Evolutionary conservation across 1,140 invertebrate species (phyloP).

Genomic region (Ptiloglossa arizonensis): DNA sequence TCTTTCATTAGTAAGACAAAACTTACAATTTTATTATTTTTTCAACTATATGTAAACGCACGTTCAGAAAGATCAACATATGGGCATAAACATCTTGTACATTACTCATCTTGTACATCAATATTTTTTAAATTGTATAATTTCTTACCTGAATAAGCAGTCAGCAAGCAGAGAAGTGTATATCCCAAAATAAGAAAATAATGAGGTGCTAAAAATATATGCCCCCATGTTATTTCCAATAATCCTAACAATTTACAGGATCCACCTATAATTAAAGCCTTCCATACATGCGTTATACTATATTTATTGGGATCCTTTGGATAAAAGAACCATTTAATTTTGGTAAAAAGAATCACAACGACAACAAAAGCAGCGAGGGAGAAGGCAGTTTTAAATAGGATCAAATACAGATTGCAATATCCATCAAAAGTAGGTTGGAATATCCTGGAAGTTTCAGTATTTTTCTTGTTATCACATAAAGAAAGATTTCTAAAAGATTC

Average conservation of each 20-base stretch:
- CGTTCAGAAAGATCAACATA: too few species aligned
- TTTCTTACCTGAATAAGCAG: conserved; percentile 78
- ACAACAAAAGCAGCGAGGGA: conserved; percentile 69
- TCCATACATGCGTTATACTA: conserved; percentile 66
- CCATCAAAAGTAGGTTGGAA: conserved; percentile 15
- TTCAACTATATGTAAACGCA: too few species aligned
- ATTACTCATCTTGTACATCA: too few species aligned
- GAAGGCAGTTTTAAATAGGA: conserved; percentile 72
- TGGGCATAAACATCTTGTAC: too few species aligned
- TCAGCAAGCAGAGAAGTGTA: conserved; percentile 75
- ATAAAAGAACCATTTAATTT: conserved; percentile 70
- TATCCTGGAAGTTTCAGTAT: not conserved
- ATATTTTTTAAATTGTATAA: conserved; percentile 12
- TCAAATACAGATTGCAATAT: conserved; percentile 74
- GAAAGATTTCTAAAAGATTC: conserved; percentile 76
- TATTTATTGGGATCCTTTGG: conserved; percentile 67
- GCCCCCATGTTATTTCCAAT: conserved; percentile 76
- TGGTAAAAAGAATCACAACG: conserved; percentile 69
- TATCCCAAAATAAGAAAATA: conserved; percentile 78
- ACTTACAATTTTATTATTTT: too few species aligned
- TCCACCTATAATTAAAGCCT: conserved; percentile 75
- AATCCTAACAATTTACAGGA: conserved; percentile 77
- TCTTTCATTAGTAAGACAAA: too few species aligned
- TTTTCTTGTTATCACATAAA: conserved; percentile 39
- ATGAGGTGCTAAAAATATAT: conserved; percentile 71